Evolutionary conservation across 2,113 vertebrate genomes (phyloP), one percentile per base, ranked within the genome.

Genomic region (Cathartes aura): DNA sequence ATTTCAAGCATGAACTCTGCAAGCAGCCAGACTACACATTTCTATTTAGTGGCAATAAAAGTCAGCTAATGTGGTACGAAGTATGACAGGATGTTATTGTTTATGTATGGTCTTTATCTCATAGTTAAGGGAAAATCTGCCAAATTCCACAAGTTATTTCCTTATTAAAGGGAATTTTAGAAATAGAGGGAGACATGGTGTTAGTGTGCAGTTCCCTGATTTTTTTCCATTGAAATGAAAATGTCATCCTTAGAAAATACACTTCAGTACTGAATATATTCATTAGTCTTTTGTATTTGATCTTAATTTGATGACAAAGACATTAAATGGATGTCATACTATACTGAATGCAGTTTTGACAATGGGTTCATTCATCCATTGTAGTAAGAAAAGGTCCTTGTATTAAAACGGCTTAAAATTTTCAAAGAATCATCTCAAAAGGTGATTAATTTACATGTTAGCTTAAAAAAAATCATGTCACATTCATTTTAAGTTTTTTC

Each of bases 1-100:
- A 97, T 97, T 85, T 84, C 53, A 98, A 87, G 87, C 45, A 97
- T 80, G 87, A 98, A 52, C 59, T 80, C 89, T 73, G 56, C 88
- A 83, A 96, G 95, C 81, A 96, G 76, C 62, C 89, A 93, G 55
- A 85, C 71, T 93, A 86, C 53, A 84, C 78, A 96, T 71, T 95
- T 97, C 91, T 81, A 73, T 95, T 90, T 91, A 92, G 94, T 60
- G 83, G 74, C 73, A 97, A 89, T 47, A 93, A 87, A 96, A 93
- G 64, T 87, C 75, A 89, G 72, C 79, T 96, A 95, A 97, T 97
- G 91, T 93, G 83, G 71, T 80, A 94, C 88, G 18, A 95, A 97
- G 84, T 63, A 97, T 12, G 10, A 93, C 81, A 98, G 93, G 95
- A 96, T 93, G 96, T 96, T 96, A 89, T 76, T 83, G 52, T 97